These are phyloP conservation scores for Lasioglossum figueresi DNA, from an alignment of 2,888 invertebrate genomes.

Conservation along the genomic window DNA sequence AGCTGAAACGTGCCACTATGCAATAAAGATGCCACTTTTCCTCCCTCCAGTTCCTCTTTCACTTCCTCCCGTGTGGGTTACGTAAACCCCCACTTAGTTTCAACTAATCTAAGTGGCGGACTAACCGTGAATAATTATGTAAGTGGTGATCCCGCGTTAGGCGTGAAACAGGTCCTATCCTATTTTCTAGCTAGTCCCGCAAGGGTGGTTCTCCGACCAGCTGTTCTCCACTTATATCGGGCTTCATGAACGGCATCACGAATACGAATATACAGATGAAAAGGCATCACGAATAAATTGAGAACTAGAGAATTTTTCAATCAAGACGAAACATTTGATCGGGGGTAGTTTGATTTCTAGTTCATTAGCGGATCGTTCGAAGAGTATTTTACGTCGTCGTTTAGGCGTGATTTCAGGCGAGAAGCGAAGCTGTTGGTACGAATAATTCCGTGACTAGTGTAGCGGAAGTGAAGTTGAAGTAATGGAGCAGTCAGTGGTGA, in stretches of 20 bases:
- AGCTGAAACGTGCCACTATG: slow-evolving; percentile 46
- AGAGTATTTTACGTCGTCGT: neutral
- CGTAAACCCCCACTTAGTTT: slow-evolving; percentile 67
- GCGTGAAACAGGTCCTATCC: slow-evolving; percentile 65
- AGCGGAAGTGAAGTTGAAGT: slow-evolving; percentile 57
- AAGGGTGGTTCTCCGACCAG: neutral
- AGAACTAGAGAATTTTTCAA: neutral
- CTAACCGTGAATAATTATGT: slow-evolving; percentile 79
- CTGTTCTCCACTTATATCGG: no score
- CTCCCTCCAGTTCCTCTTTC: slow-evolving; percentile 54
- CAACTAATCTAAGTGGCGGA: slow-evolving; percentile 71
- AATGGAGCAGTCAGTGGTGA: slow-evolving; percentile 58
- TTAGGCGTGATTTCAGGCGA: neutral
- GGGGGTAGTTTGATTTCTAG: neutral
- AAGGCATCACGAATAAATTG: neutral
- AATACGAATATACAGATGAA: no score
- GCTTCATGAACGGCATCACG: neutral
- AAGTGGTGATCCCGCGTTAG: slow-evolving; percentile 68
- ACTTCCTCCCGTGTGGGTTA: slow-evolving; percentile 62
- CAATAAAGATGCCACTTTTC: slow-evolving; percentile 50
- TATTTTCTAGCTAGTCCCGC: slow-evolving; percentile 45
- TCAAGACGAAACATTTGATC: neutral
- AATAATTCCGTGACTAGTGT: slow-evolving; percentile 48
- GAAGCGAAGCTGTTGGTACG: neutral
- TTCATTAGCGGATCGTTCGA: neutral